Evolutionary conservation across 2,113 vertebrate species (phyloP), one percentile per base, ranked within the genome.

Genomic region (Gobius niger): DNA sequence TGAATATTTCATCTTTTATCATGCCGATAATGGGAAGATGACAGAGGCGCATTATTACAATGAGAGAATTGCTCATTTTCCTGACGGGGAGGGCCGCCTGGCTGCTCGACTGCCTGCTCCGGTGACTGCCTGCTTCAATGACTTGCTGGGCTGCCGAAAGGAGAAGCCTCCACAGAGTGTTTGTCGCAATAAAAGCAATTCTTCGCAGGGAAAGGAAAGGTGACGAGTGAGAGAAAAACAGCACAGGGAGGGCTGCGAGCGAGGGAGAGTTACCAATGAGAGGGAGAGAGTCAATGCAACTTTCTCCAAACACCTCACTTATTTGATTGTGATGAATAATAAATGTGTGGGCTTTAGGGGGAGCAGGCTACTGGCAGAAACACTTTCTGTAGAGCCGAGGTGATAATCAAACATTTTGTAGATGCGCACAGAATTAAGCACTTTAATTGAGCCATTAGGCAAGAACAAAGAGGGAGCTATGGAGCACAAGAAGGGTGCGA

Each of bases 1-100:
- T 96, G 97, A 98, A 99, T 98, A 99, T 98, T 98, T 99, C 98
- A 98, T 99, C 96, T 97, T 99, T 98, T 98, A 98, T 99, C 96
- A 98, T 94, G 94, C 95, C 96, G 96, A 98, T 99, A 99, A 99
- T 99, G 97, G 96, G 98, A 93, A 96, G 96, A 96, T 99, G 98
- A 98, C 97, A 98, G 96, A 96, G 92, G 95, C 95, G 93, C 94
- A 96, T 98, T 98, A 99, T 99, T 98, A 98, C 97, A 98, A 98
- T 98, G 96, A 99, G 96, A 96, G 96, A 98, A 96, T 96, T 97
- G 96, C 95, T 99, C 96, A 98, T 99, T 98, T 93, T 95, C 94
- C 93, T 94, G 92, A 92, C 83, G 88, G 95, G 91, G 87, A 79
- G 87, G 89, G 86, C 84, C 76, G 84, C 78, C 76, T 77, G 76